Evolutionary conservation across 2,888 invertebrate species (phyloP).

Genomic region (Hemaris fuciformis): DNA sequence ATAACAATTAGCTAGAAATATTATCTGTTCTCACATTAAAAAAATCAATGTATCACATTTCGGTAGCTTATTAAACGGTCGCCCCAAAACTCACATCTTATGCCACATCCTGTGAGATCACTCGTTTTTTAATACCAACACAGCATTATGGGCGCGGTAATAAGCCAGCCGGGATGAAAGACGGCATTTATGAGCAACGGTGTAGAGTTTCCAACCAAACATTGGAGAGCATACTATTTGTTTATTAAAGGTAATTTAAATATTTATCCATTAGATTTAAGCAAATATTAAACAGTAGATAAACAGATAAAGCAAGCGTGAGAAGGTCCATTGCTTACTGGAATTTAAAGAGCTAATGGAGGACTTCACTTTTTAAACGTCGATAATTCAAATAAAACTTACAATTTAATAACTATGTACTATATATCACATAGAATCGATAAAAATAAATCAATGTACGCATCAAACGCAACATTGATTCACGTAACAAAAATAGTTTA

Average conservation of each 20-base stretch:
- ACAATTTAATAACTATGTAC: too few relatives aligned
- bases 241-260: slow-evolving; percentile 61
- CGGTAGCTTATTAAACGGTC: slow-evolving; percentile 59
- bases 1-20: neutral
- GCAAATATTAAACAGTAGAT: slow-evolving; percentile 35
- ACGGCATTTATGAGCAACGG: slow-evolving; percentile 62
- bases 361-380: too few relatives aligned
- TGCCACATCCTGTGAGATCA: slow-evolving; percentile 43
- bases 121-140: slow-evolving; percentile 41
- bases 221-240: slow-evolving; percentile 52
- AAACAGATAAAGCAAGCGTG: slow-evolving; percentile 40
- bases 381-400: neutral
- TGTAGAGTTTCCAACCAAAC: slow-evolving; percentile 62
- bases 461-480: neutral
- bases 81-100: slow-evolving; percentile 40
- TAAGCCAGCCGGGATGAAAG: slow-evolving; percentile 70
- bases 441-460: neutral
- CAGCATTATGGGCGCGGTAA: slow-evolving; percentile 37
- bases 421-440: too few relatives aligned
- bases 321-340: slow-evolving; percentile 29
- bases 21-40: slow-evolving; percentile 23
- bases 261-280: slow-evolving; percentile 51
- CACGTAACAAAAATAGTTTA: neutral
- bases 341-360: slow-evolving; percentile 16
- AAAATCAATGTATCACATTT: slow-evolving; percentile 55